These are phyloP conservation scores for Drosophila nigrodunni DNA, from an alignment of 1,140 invertebrate genomes.

Conservation along the genomic window DNA sequence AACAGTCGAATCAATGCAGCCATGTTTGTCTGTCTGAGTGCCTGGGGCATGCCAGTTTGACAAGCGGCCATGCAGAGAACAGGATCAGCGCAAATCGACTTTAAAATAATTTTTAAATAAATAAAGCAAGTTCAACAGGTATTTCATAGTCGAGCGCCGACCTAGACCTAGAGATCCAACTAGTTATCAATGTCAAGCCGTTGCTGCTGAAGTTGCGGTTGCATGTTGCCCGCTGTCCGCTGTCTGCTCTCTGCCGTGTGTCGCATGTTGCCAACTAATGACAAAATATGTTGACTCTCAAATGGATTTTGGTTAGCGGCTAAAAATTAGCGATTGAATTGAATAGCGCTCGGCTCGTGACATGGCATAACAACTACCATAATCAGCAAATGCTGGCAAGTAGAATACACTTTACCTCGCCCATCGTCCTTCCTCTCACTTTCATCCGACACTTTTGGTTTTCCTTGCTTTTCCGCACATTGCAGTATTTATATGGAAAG, in stretches of 20 bases:
- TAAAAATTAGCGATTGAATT: slow-evolving; percentile 55
- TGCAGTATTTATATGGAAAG: slow-evolving; percentile 30
- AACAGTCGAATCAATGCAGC: too few relatives aligned
- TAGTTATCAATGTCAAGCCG: slow-evolving; percentile 43
- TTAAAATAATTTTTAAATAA: too few relatives aligned
- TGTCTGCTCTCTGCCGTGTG: not conserved
- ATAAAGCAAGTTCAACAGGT: too few relatives aligned
- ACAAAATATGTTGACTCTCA: slow-evolving; percentile 49
- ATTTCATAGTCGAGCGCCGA: too few relatives aligned
- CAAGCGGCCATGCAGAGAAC: too few relatives aligned
- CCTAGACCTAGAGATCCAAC: too few relatives aligned
- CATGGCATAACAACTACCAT: slow-evolving; percentile 18
- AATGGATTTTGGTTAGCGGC: slow-evolving; percentile 61
- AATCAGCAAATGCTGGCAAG: slow-evolving; percentile 7
- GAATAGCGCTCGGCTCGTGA: slow-evolving; percentile 1
- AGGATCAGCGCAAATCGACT: too few relatives aligned
- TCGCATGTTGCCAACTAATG: slow-evolving; percentile 41
- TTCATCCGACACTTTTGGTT: not conserved
- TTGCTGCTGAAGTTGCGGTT: slow-evolving; percentile 21
- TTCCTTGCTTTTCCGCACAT: slow-evolving; percentile 6
- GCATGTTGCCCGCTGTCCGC: slow-evolving; percentile 6
- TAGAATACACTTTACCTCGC: not conserved
- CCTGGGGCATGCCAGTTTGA: too few relatives aligned
- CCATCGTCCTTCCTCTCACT: not conserved
- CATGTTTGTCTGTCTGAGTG: too few relatives aligned